phyloP scores from a whole-genome alignment of 2,113 vertebrate species.

The Speoplatyrhinus poulsoni region DNA sequence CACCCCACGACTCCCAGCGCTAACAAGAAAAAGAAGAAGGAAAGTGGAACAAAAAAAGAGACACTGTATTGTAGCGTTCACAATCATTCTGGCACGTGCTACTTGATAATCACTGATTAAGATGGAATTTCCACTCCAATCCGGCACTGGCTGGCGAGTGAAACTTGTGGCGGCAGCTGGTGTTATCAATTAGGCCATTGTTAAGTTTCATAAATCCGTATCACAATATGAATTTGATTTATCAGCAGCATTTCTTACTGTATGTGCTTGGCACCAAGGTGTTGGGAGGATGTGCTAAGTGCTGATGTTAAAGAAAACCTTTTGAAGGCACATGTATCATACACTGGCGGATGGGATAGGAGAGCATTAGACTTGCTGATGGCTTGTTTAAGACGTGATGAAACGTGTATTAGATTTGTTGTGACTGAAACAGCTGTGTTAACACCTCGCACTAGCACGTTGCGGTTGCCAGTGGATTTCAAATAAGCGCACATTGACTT shows the following conservation, averaged over 20 bases:
- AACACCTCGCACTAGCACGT: constrained; percentile 52
- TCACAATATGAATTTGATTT: constrained; percentile 50
- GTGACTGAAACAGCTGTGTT: constrained; percentile 69
- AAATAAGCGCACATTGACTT: constrained; percentile 52
- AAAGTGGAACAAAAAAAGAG: constrained; percentile 29
- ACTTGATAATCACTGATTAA: constrained; percentile 60
- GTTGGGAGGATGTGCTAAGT: constrained; percentile 56
- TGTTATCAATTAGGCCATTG: constrained; percentile 53
- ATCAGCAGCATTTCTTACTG: constrained; percentile 49
- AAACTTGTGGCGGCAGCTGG: constrained; percentile 38
- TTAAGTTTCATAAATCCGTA: constrained; percentile 50
- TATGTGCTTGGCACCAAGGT: constrained; percentile 35
- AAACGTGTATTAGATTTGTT: constrained; percentile 63
- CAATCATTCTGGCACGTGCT: constrained; percentile 31
- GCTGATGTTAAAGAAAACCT: constrained; percentile 71
- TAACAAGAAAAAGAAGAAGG: constrained; percentile 25
- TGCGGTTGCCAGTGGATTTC: constrained; percentile 48
- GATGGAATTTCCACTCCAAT: constrained; percentile 43
- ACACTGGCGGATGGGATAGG: constrained; percentile 39
- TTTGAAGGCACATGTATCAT: constrained; percentile 68
- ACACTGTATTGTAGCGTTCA: constrained; percentile 24
- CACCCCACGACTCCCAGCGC: constrained; percentile 38
- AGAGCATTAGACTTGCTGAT: constrained; percentile 68
- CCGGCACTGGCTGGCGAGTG: constrained; percentile 17
- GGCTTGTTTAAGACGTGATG: constrained; percentile 70